Evolutionary conservation across 2,113 vertebrate species (phyloP).

Genomic region (Lonchura striata): DNA sequence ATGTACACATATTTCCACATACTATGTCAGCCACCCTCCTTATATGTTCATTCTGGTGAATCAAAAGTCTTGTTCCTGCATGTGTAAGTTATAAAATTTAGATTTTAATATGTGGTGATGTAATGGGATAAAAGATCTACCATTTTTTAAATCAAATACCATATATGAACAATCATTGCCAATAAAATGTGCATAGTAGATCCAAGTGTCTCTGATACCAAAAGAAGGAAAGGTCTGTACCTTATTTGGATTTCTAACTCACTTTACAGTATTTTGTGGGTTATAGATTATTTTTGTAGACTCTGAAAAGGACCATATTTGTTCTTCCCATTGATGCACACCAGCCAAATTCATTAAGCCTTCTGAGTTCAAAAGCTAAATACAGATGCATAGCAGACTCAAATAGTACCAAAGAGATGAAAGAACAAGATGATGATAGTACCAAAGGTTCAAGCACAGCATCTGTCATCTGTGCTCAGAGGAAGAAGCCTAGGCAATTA

Average conservation of each 20-base stretch:
- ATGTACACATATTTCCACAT: background rate
- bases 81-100: background rate
- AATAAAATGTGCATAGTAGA: background rate
- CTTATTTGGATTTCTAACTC: background rate
- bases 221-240: background rate
- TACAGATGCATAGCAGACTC: background rate
- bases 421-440: background rate
- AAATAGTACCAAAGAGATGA: background rate
- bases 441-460: background rate
- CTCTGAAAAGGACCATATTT: background rate
- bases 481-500: background rate
- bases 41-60: background rate
- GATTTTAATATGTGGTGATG: background rate
- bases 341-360: background rate
- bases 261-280: background rate
- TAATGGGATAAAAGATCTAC: background rate
- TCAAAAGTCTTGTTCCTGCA: background rate
- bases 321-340: background rate
- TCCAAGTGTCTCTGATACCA: background rate
- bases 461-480: background rate
- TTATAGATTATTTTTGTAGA: background rate
- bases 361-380: background rate
- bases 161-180: background rate
- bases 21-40: background rate
- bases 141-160: background rate